Conservation (phyloP, 2,113 vertebrate genomes). For the Microcebus lehilahytsara region DNA sequence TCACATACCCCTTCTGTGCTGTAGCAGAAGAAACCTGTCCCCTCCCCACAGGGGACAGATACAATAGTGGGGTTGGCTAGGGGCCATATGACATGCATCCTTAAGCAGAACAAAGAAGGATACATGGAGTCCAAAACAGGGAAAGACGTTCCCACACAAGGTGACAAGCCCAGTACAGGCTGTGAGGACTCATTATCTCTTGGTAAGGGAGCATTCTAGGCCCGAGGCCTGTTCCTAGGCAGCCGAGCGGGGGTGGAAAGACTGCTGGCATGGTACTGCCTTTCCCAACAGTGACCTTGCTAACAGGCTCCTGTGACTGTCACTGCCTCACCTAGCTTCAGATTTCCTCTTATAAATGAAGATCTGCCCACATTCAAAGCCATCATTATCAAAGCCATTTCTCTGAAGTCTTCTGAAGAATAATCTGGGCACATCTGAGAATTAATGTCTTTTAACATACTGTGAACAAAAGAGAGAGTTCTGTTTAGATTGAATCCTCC, state of each 20-base stretch:
- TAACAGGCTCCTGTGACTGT: neutral
- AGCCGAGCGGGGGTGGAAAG: neutral
- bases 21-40: neutral
- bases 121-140: neutral
- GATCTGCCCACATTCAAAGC: constrained; percentile 57
- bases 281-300: constrained; percentile 20
- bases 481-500: neutral
- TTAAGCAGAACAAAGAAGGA: neutral
- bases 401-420: constrained; percentile 68
- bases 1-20: accelerated
- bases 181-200: neutral
- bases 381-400: constrained; percentile 45
- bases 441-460: constrained; percentile 59
- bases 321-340: constrained; percentile 14
- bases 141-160: neutral
- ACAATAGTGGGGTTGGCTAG: neutral
- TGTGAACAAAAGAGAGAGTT: neutral
- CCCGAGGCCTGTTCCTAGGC: neutral
- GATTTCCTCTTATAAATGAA: constrained; percentile 41
- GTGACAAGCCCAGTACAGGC: neutral
- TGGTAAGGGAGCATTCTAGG: neutral
- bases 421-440: constrained; percentile 65
- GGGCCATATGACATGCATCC: neutral
- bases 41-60: neutral
- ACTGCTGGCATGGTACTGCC: neutral